Evolutionary conservation across 1,140 invertebrate species (phyloP), one percentile per base, ranked within the genome.

Genomic region (Panagrolaimus sp.): DNA sequence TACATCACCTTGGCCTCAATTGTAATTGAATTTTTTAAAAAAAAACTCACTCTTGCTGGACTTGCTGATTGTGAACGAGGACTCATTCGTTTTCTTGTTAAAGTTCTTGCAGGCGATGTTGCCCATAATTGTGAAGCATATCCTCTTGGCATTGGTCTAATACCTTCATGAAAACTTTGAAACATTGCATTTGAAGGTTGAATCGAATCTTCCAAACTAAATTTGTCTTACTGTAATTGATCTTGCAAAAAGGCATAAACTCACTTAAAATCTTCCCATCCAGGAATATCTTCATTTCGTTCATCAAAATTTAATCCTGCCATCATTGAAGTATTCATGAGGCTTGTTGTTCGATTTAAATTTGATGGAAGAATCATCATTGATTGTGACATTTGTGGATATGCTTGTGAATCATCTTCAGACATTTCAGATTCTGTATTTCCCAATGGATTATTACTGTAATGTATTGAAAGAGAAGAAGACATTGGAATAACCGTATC

Each of bases 31-130:
- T 51, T 51, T 16, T 11, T 20, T 25, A 57, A 4, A 27, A 27
- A 57, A 16, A 63, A 9, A 63, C 62, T 43, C 38, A 63, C 62
- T 63, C 62, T 63, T 63, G 27, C 62, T n/a, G 62, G 62, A 43
- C 62, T 63, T 27, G 27, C 27, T 13, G 62, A 63, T 14, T 63
- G 38, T 42, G 27, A 42, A 9, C 62, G 27, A 23, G 27, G 27
- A 31, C 62, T 63, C 13, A 63, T 42, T 13, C 42, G 27, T 63
- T 43, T 63, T 63, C 62, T 11, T 23, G 16, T 63, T 43, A 63
- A 42, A 5, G 62, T 16, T 7, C 62, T 16, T 8, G 8, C 16
- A 8, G 38, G 38, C 13, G 16, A 23, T 4, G 13, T 47, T 47
- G 46, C 13, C 46, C 27, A 57, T 11, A 57, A 11, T 3, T 20